Conservation (phyloP, 2,888 invertebrate species). For the Gnatocerus cornutus region DNA sequence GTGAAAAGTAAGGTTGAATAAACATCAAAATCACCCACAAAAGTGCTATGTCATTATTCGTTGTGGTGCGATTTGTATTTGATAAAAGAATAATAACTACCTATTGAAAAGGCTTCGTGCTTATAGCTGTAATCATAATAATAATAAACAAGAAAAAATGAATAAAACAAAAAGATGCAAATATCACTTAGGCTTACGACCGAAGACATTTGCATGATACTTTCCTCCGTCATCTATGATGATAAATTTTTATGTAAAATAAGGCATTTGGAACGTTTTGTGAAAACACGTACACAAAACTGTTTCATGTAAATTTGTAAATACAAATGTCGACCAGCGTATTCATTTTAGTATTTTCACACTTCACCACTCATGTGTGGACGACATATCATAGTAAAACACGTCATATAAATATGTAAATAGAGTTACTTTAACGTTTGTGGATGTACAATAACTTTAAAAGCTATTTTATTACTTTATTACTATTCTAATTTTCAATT, state of each 20-base stretch:
- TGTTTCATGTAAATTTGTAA: constrained; percentile 44
- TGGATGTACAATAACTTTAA: constrained; percentile 67
- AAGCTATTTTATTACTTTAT: constrained; percentile 70
- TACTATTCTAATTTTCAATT: constrained; percentile 69
- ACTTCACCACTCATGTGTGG: constrained; percentile 67
- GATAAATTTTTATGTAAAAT: constrained; percentile 26
- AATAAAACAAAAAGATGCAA: constrained; percentile 9
- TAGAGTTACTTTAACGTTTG: constrained; percentile 64
- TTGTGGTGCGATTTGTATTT: constrained; percentile 5
- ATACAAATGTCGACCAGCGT: constrained; percentile 59
- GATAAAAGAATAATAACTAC: constrained; percentile 18
- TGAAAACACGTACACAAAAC: constrained; percentile 27
- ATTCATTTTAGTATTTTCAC: constrained; percentile 67
- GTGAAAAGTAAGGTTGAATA: constrained; percentile 22
- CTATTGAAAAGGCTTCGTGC: not conserved
- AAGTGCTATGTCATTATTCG: constrained; percentile 15
- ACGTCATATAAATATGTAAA: constrained; percentile 68
- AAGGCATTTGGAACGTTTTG: constrained; percentile 34
- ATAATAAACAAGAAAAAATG: not conserved
- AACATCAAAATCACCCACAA: constrained; percentile 12
- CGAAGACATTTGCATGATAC: not conserved
- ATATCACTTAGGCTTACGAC: not conserved
- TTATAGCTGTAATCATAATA: not conserved
- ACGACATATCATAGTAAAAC: constrained; percentile 65
- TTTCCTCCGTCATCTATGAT: constrained; percentile 10